Evolutionary conservation across 2,797 vertebrate genomes (phyloP).

Genomic region (Adelosebastes latens): DNA sequence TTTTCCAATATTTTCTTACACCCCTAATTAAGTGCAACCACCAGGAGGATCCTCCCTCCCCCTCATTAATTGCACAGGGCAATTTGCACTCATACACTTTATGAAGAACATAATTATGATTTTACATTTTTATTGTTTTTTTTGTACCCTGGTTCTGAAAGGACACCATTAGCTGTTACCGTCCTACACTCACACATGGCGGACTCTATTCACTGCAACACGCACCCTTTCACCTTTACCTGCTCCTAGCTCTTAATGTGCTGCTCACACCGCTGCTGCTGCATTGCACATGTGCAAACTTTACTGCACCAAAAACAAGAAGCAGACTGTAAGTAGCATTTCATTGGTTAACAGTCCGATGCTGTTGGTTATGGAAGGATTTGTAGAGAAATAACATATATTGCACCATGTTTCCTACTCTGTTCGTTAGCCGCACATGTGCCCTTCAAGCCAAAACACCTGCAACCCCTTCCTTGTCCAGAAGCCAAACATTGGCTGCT

Average conservation of each 20-base stretch:
- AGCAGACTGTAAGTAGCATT: background rate
- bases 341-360: background rate
- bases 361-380: background rate
- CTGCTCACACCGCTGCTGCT: too few species aligned
- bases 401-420: background rate
- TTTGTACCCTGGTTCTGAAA: too few species aligned
- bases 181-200: background rate
- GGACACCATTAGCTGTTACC: too few species aligned
- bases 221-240: background rate
- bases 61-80: too few species aligned
- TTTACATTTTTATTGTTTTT: background rate
- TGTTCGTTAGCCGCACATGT: background rate
- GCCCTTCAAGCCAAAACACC: background rate
- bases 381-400: background rate
- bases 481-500: background rate
- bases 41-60: too few species aligned
- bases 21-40: too few species aligned
- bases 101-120: background rate
- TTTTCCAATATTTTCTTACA: too few species aligned
- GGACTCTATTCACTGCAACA: too few species aligned
- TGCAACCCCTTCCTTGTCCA: background rate
- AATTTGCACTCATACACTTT: background rate
- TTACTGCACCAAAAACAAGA: background rate
- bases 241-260: background rate
- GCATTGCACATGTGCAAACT: background rate